Evolutionary conservation across 2,888 invertebrate genomes (phyloP), one percentile per base, ranked within the genome.

Genomic region (Agriopis leucophaearia): DNA sequence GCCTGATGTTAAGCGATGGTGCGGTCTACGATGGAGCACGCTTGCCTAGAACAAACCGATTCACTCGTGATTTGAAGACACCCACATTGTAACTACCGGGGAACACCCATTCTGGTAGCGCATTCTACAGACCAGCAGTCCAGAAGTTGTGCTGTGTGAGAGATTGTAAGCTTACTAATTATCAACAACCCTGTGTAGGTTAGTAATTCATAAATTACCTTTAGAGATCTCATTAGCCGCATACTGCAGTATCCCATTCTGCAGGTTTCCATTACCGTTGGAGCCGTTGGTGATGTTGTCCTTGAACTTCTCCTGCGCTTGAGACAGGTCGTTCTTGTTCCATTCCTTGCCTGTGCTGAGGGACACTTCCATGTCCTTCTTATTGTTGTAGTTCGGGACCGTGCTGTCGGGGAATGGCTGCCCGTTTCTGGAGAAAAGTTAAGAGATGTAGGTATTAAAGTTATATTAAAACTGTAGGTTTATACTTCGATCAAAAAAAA

Each of bases 141-240:
- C n/a, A n/a, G n/a, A n/a, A n/a, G n/a, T n/a, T n/a, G n/a, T n/a
- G n/a, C n/a, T n/a, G n/a, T n/a, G n/a, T n/a, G n/a, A n/a, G n/a
- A n/a, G n/a, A n/a, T n/a, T n/a, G n/a, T n/a, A n/a, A n/a, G n/a
- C 27, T 27, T 2, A 4, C 27, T 27, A 27, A 27, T 27, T 27
- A 27, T 27, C 27, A 27, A 27, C 4, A 27, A 4, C 27, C 27
- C 27, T 27, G 27, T 27, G 4, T 27, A 48, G n/a, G n/a, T n/a
- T n/a, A n/a, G 16, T 15, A 45, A n/a, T 45, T 1, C 2, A 15
- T 8, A 45, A 16, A 7, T 15, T 87, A 74, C 95, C 95, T 87
- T 96, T 96, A 64, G 95, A 91, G 74, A 96, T 95, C 80, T 96
- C 96, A 76, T 94, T 95, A 16, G 95, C 95, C 51, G 95, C 95